Conservation (phyloP, 2,888 invertebrate species). For the Homarus gammarus region DNA sequence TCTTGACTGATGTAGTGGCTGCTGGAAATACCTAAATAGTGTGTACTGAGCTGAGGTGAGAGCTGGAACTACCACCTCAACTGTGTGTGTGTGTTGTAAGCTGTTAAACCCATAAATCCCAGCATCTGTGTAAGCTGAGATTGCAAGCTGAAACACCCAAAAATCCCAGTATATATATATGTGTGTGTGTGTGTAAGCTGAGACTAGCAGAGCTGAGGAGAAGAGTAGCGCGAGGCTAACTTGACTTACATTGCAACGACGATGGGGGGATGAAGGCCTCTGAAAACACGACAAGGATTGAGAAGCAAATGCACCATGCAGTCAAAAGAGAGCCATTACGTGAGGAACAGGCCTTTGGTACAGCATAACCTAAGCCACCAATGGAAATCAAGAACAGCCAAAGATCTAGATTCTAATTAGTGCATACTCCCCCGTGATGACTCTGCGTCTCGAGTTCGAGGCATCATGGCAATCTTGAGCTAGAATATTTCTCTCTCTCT, state of each 20-base stretch:
- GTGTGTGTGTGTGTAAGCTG: slow-evolving; percentile 26
- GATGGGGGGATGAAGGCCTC: slow-evolving; percentile 31
- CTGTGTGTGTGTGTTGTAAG: slow-evolving; percentile 36
- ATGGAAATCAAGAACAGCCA: slow-evolving; percentile 68
- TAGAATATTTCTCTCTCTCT: slow-evolving; percentile 27
- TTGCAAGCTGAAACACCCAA: too few relatives aligned
- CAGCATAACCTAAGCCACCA: slow-evolving; percentile 60
- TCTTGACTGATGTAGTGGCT: too few relatives aligned
- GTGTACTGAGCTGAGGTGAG: too few relatives aligned
- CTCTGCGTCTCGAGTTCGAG: slow-evolving; percentile 39
- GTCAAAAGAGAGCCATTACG: slow-evolving; percentile 50
- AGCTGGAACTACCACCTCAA: too few relatives aligned
- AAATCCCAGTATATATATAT: slow-evolving; percentile 45
- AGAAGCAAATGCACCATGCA: slow-evolving; percentile 52
- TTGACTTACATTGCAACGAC: slow-evolving; percentile 41
- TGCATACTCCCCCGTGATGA: slow-evolving; percentile 48
- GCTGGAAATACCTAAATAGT: too few relatives aligned
- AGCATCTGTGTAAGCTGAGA: too few relatives aligned
- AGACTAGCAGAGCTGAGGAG: background rate
- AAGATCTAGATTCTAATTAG: slow-evolving; percentile 47
- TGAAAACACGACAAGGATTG: slow-evolving; percentile 48
- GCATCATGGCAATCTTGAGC: slow-evolving; percentile 46
- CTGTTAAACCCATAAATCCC: too few relatives aligned
- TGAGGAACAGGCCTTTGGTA: slow-evolving; percentile 54
- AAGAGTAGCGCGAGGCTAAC: background rate